Conservation (phyloP, 2,888 invertebrate genomes). For the Lasioglossum vierecki region DNA sequence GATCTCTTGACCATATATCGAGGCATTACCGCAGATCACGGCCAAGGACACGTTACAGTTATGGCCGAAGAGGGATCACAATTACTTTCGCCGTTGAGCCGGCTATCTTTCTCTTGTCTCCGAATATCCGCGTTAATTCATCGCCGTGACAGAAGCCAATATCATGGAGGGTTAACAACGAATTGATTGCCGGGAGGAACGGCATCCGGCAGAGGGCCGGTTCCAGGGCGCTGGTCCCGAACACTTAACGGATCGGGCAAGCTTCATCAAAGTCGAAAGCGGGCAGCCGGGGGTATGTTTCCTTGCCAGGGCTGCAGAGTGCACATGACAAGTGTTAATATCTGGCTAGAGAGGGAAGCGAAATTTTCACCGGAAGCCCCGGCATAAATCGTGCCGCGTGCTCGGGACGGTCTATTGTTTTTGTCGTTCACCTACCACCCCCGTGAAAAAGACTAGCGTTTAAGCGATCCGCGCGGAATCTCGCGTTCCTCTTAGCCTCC, state of each 20-base stretch:
- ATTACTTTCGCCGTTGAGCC: neutral
- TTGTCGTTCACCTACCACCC: conserved; percentile 43
- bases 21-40: neutral
- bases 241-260: conserved; percentile 48
- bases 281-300: conserved; percentile 37
- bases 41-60: neutral
- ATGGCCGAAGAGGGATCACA: neutral
- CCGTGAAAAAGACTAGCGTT: conserved; percentile 10
- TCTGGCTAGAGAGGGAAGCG: conserved; percentile 37
- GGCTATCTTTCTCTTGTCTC: neutral
- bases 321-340: conserved; percentile 65
- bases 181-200: conserved; percentile 8
- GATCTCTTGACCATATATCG: neutral
- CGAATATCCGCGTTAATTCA: conserved; percentile 11
- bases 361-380: conserved; percentile 53
- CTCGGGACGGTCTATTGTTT: conserved; percentile 61
- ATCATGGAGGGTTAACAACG: conserved; percentile 9
- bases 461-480: conserved; percentile 8
- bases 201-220: neutral
- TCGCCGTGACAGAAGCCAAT: conserved; percentile 12
- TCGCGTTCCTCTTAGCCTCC: neutral
- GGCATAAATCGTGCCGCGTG: conserved; percentile 63
- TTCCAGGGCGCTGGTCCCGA: neutral
- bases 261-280: conserved; percentile 59
- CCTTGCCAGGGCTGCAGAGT: conserved; percentile 55